Conservation (phyloP, 2,113 vertebrate species). For the Aix galericulata region DNA sequence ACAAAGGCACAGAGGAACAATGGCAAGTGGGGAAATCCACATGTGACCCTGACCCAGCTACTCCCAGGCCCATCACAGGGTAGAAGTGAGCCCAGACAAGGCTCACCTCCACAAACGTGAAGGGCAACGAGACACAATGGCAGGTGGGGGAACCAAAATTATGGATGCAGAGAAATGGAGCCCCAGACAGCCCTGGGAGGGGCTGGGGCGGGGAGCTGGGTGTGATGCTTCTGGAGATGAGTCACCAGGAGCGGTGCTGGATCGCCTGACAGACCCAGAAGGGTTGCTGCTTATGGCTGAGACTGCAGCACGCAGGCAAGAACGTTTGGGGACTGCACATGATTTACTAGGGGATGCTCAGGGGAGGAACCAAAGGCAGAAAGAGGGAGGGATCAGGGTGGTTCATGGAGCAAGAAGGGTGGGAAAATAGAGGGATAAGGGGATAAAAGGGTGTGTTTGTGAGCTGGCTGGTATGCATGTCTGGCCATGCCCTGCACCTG, state of each 20-base stretch:
- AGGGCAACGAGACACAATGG: not conserved
- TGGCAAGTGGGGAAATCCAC: not conserved
- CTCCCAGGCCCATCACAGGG: not conserved
- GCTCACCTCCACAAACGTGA: not conserved
- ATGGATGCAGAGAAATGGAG: not conserved
- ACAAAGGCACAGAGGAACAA: not conserved
- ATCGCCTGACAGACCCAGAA: not conserved
- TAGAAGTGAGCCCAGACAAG: not conserved
- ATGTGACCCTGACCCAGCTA: not conserved
- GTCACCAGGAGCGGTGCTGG: not conserved
- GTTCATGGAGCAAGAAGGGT: not conserved
- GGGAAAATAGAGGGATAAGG: not conserved
- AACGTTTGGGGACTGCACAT: not conserved
- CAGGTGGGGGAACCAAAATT: not conserved
- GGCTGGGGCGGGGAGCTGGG: not conserved
- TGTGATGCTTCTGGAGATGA: not conserved
- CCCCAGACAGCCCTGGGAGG: not conserved
- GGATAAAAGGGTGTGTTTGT: not conserved
- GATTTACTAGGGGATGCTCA: not conserved
- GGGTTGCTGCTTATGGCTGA: too few relatives aligned
- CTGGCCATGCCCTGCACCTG: not conserved
- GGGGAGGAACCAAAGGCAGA: not conserved
- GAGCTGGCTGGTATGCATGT: not conserved
- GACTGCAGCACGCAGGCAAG: not conserved
- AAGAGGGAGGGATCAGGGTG: not conserved